Base-by-base conservation (phyloP, 1,140 invertebrate species). In the Bombus difficillimus region DNA sequence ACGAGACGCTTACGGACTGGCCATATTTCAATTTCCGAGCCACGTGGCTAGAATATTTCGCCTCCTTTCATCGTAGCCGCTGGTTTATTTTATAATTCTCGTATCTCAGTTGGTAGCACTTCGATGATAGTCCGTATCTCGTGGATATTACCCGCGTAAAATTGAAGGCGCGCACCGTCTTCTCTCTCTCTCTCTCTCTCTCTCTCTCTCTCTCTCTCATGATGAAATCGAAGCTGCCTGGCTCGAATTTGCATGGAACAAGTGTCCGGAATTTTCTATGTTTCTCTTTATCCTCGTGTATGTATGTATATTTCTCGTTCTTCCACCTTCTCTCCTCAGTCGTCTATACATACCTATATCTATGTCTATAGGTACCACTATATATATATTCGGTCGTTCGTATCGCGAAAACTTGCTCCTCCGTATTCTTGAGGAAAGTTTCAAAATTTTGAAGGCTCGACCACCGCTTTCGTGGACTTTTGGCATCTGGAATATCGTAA, bases 231-330 rank as follows among this genome's bases (percentile, higher is more conserved):
- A 34, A 66, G 6, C 32, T 34, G 15, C 32, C 15, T 66, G 15
- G 6, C 64, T 66, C 15, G n/a, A 84, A 90, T 92, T 92, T 90
- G 84, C 86, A 90, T 90, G 83, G 80, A 89, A 88, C 89, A 86
- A 90, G 87, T 80, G 75, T 53, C 47, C 64, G 64, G 43, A 69
- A 47, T 57, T 64, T 77, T 83, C 78, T 43, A 28, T 13, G 32
- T 37, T 53, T 53, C 34, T 68, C 37, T 53, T 43, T 32, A 18
- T 68, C 18, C 47, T 32, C 47, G 18, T n/a, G 22, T 12, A 25
- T 47, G 22, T 34, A 10, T 32, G n/a, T 47, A 53, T 22, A 57
- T n/a, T 53, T n/a, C 25, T 39, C 18, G 1, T 6, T 64, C 25
- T 22, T 4, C 22, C 22, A 2, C 34, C 13, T 32, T 69, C 0